Conservation (phyloP, 2,888 invertebrate genomes). For the Thereva nobilitata region DNA sequence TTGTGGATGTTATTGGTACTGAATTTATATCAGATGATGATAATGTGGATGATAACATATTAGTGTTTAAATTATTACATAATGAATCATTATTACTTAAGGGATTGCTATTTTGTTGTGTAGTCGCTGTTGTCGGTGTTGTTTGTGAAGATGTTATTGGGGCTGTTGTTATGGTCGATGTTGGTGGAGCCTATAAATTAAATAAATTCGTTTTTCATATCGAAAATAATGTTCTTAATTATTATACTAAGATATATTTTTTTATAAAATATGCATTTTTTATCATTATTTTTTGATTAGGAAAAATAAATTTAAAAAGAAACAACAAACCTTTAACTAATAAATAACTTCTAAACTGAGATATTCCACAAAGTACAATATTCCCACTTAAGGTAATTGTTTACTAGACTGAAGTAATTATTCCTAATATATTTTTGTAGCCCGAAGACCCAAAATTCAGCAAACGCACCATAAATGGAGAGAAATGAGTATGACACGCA, state of each 20-base stretch:
- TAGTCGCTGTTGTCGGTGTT: constrained; percentile 56
- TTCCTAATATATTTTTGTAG: no score
- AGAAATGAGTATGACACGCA: no score
- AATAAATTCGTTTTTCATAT: constrained; percentile 16
- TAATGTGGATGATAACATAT: constrained; percentile 42
- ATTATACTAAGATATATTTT: not conserved
- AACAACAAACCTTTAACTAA: no score
- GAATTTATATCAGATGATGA: constrained; percentile 37
- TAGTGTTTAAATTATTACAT: constrained; percentile 30
- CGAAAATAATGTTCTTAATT: not conserved
- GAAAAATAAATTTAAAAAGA: no score
- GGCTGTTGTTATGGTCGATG: constrained; percentile 46
- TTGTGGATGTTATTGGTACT: constrained; percentile 51
- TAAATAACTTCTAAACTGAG: no score
- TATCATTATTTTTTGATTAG: no score
- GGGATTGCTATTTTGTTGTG: constrained; percentile 40
- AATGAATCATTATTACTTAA: constrained; percentile 35
- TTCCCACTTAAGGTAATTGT: no score
- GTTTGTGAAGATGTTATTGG: constrained; percentile 48
- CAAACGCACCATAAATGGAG: no score
- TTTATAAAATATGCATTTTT: not conserved
- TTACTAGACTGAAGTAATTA: no score
- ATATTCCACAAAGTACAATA: no score
- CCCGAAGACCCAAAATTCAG: no score
- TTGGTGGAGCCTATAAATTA: constrained; percentile 43